Conservation (phyloP, 2,797 vertebrate genomes). For the Anomalospiza imberbis region DNA sequence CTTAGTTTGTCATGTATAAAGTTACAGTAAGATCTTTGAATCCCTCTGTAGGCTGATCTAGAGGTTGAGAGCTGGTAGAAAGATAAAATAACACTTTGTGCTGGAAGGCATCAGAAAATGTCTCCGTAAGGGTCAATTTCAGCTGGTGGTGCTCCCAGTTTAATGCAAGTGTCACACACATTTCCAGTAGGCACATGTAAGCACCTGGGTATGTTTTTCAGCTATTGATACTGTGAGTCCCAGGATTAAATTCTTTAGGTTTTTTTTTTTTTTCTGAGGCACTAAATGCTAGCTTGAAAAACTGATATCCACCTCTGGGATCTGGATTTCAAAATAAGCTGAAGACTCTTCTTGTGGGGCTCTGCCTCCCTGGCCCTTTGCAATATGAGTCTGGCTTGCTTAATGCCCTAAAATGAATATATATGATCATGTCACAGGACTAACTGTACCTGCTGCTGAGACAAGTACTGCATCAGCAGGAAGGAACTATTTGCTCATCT, state of each 20-base stretch:
- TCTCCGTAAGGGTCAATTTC: background rate
- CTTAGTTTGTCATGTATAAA: background rate
- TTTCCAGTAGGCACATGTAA: background rate
- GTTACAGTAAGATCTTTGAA: background rate
- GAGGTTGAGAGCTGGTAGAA: background rate
- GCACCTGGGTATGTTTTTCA: background rate
- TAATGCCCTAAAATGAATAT: background rate
- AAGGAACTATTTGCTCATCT: background rate
- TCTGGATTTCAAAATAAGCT: background rate
- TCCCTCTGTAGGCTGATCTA: background rate
- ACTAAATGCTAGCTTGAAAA: background rate
- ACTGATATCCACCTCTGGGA: background rate
- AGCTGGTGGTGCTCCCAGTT: background rate
- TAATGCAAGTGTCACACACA: background rate
- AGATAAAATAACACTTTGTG: background rate
- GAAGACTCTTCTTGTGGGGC: background rate
- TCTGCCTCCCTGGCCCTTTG: background rate
- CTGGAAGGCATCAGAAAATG: background rate
- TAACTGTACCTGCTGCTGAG: background rate
- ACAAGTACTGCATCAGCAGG: background rate
- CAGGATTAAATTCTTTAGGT: background rate
- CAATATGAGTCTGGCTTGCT: background rate
- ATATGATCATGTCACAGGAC: background rate
- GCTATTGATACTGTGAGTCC: background rate
- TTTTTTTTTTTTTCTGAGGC: background rate